Percentiles rank a stretch among this genome's conserved stretches.
Conservation (phyloP, 2,888 invertebrate genomes). For the Tachystola acroxantha region DNA sequence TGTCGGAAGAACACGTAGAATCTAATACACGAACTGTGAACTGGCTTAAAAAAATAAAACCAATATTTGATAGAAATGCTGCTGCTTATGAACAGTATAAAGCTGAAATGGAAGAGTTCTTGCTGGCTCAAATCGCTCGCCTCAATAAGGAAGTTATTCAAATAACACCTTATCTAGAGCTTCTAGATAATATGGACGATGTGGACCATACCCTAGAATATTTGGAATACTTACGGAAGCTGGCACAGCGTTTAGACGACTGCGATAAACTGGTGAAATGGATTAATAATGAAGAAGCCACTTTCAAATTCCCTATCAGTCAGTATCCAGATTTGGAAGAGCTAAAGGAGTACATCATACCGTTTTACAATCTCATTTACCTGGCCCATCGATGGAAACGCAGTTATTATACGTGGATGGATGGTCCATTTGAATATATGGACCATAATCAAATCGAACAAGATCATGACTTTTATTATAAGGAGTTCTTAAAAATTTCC, state of each 20-base stretch:
- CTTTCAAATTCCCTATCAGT: conserved; percentile 89
- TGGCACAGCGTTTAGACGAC: conserved; percentile 85
- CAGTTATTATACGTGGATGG: conserved; percentile 92
- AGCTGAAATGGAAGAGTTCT: conserved; percentile 89
- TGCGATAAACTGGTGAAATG: conserved; percentile 87
- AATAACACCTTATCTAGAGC: conserved; percentile 85
- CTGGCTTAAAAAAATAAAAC: conserved; percentile 89
- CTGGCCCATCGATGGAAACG: conserved; percentile 84
- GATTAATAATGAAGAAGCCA: conserved; percentile 93
- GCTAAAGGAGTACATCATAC: conserved; percentile 83
- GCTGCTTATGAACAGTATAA: conserved; percentile 88
- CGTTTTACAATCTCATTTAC: conserved; percentile 85
- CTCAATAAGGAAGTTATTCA: conserved; percentile 85
- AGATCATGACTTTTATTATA: conserved; percentile 87
- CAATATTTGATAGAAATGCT: conserved; percentile 89
- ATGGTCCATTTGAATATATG: conserved; percentile 94
- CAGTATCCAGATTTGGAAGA: conserved; percentile 88
- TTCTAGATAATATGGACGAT: conserved; percentile 92
- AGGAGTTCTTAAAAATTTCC: conserved; percentile 87
- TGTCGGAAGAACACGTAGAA: conserved; percentile 85
- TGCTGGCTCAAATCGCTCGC: conserved; percentile 82
- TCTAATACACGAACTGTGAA: conserved; percentile 89
- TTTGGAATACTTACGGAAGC: conserved; percentile 85
- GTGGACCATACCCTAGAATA: conserved; percentile 87
- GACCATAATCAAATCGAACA: conserved; percentile 87